Base-by-base conservation (phyloP, 2,888 invertebrate species). In the Monochamus alternatus region DNA sequence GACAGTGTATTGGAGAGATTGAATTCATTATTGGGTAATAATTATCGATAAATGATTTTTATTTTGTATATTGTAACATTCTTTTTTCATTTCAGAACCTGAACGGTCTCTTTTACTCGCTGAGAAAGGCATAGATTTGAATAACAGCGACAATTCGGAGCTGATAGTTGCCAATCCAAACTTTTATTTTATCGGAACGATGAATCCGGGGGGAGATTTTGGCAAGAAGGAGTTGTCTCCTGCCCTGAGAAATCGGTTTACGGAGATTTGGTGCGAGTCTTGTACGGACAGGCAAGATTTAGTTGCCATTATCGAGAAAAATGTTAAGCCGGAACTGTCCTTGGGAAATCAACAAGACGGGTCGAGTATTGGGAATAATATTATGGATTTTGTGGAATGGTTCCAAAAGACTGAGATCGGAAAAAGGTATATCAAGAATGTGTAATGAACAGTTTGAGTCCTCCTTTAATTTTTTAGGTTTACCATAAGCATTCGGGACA, bases 181-280 rank as follows among this genome's bases (percentile, higher is more conserved):
- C 9, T 99, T 99, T 87, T 94, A 96, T 83, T 96, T 99, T 85
- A 92, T 99, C 75, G 98, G 97, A 2, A 99, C 99, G 0, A 99
- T 99, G 99, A 99, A 99, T 90, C 99, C 99, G 7, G 98, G 99
- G 10, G 99, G 99, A 0, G 99, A 99, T 91, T 99, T 96, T 87
- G 99, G 99, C 3, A 99, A 99, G 88, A 99, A 99, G 87, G 99
- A 99, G 91, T 90, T 99, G 9, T 99, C 99, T 0, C 98, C 98
- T 0, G 99, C 99, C 0, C 89, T 99, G 67, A 91, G 99, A 68
- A 99, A 99, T 90, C 93, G 99, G 65, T 98, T 99, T 84, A 99
- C 99, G 0, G 99, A 99, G 90, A 97, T 99, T 86, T 99, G 99
- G 99, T 98, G 98, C 86, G 95, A 95, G 73, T 92, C 93, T 67